Percentiles rank a stretch among this genome's conserved stretches.
Conservation (phyloP, 1,140 invertebrate genomes). For the Sycobia sp. region DNA sequence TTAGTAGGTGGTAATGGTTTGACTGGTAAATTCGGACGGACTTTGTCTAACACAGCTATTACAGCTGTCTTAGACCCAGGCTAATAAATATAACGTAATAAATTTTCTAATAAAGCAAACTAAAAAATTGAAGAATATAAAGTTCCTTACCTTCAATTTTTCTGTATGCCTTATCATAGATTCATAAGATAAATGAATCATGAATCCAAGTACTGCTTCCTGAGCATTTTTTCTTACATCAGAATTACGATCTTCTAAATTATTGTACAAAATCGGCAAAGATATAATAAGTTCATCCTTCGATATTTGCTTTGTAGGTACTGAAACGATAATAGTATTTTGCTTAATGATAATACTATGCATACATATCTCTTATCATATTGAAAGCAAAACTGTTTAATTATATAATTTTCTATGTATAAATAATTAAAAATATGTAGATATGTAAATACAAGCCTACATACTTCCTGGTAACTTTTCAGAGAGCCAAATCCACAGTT, state of each 20-base stretch:
- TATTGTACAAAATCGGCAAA: constrained; percentile 79
- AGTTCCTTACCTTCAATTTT: constrained; percentile 76
- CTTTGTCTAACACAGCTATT: constrained; percentile 82
- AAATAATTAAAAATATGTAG: too few relatives aligned
- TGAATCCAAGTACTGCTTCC: constrained; percentile 87
- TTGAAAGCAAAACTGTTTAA: constrained; percentile 26
- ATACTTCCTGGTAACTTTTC: constrained; percentile 78
- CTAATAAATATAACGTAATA: constrained; percentile 51
- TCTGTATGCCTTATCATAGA: constrained; percentile 77
- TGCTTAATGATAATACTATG: background rate
- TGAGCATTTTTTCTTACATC: constrained; percentile 90
- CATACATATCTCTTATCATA: constrained; percentile 14
- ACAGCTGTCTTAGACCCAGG: constrained; percentile 84
- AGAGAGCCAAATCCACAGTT: constrained; percentile 84
- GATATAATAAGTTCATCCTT: constrained; percentile 82
- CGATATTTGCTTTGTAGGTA: constrained; percentile 73
- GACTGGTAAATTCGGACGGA: constrained; percentile 79
- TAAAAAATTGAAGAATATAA: constrained; percentile 4
- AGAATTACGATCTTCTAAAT: constrained; percentile 87
- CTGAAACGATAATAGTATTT: constrained; percentile 45
- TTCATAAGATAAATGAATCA: constrained; percentile 91
- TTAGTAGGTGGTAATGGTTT: constrained; percentile 76
- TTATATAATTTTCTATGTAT: constrained; percentile 8
- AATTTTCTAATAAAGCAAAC: background rate
- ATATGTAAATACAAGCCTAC: too few relatives aligned